A percentile compares a stretch with the other conserved stretches of the same genome.
Conservation (phyloP, 2,888 invertebrate species). For the Sisyra nigra region DNA sequence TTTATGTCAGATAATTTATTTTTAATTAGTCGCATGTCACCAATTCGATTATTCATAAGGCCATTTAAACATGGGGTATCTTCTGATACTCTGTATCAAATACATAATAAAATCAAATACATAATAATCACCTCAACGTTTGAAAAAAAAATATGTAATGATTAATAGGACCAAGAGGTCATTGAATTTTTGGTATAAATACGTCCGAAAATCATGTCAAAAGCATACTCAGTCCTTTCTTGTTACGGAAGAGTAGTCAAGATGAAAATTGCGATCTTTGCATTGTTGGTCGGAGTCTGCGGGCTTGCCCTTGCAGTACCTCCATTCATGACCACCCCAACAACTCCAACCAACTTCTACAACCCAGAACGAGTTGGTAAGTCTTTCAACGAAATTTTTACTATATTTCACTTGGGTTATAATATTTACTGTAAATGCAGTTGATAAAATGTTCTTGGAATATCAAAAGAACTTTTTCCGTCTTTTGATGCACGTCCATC, state of each 20-base stretch:
- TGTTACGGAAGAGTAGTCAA: not conserved
- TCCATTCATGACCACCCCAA: not conserved
- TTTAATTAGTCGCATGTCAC: no score
- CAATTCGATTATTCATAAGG: no score
- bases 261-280: constrained; percentile 3
- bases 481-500: constrained; percentile 43
- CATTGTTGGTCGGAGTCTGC: constrained; percentile 4
- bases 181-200: no score
- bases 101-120: no score
- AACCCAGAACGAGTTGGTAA: constrained; percentile 8
- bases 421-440: constrained; percentile 23
- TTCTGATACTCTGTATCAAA: no score
- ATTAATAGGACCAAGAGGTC: no score
- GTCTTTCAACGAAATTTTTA: constrained; percentile 6
- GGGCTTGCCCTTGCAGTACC: constrained; percentile 3
- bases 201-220: no score
- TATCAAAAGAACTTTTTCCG: constrained; percentile 39
- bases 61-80: no score
- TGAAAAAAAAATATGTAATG: no score
- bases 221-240: no score
- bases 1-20: no score
- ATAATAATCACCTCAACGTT: no score
- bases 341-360: not conserved
- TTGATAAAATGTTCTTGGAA: constrained; percentile 34
- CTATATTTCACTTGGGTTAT: constrained; percentile 13